Evolutionary conservation across 2,888 invertebrate genomes (phyloP), one percentile per base, ranked within the genome.

Genomic region (Pollenia labialis): DNA sequence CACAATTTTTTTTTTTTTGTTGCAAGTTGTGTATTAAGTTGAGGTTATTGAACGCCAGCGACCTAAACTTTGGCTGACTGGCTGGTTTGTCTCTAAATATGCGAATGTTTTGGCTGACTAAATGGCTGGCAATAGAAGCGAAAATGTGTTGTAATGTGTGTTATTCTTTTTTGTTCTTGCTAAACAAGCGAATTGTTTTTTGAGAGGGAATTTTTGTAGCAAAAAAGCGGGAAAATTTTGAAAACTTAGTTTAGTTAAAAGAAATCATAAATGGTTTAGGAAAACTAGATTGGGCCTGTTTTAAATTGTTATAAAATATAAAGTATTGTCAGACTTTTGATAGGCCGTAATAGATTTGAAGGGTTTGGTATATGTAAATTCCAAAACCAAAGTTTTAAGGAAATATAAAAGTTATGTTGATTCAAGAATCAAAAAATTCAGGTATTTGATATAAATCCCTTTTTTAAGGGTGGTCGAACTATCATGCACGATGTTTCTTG

Each of bases 41-140:
- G 89, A 85, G 89, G 88, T 92, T 91, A 92, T 91, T 92, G 92
- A 92, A 92, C 92, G 92, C 90, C 91, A 91, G 91, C 92, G 92
- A 92, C 92, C 92, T 91, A 92, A 90, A 87, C 87, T 87, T 87
- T 87, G 84, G 81, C 86, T 86, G 86, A 82, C 92, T 91, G 84
- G 74, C 89, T 90, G 90, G 71, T 76, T 75, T 68, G 77, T 68
- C 52, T 76, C 82, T 69, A 76, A 82, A 82, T 82, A 82, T 79
- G 74, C 66, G 56, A 85, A 60, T 80, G 79, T 80, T 85, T 85
- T 85, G 79, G 84, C 84, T 85, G 74, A 84, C 84, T 74, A 80
- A 79, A 79, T 80, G 79, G 79, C 79, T 84, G 79, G 68, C 44
- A 79, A 68, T 46, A 58, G 79, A 64, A 84, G 50, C 14, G 46